Percentiles rank a stretch among this genome's conserved stretches.
These are phyloP conservation scores for Drosophila nebulosa DNA, from an alignment of 1,140 invertebrate genomes.

Conservation along the genomic window DNA sequence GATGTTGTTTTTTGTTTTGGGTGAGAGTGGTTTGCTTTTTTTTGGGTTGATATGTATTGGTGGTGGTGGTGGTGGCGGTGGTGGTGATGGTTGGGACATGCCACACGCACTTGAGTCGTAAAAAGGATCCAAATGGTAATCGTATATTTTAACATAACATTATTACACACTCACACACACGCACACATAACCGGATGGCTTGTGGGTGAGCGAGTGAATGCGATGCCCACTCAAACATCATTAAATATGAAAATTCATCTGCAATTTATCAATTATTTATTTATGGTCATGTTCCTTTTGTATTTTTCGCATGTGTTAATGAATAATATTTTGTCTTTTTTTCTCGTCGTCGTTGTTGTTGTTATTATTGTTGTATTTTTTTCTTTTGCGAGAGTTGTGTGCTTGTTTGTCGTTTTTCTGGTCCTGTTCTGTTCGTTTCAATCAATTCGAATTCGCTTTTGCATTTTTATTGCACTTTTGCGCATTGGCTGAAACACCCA, in stretches of 20 bases:
- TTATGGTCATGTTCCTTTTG: conserved; percentile 70
- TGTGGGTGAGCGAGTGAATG: background rate
- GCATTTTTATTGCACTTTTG: conserved; percentile 70
- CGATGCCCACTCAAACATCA: conserved; percentile 69
- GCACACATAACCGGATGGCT: background rate
- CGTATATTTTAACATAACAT: conserved; percentile 79
- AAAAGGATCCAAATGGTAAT: conserved; percentile 64
- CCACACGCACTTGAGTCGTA: conserved; percentile 54
- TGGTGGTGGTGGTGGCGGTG: background rate
- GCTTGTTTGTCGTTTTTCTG: conserved; percentile 7
- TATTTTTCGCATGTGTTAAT: conserved; percentile 78
- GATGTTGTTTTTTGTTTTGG: background rate
- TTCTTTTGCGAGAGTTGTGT: conserved; percentile 17
- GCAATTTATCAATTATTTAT: conserved; percentile 80
- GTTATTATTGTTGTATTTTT: background rate
- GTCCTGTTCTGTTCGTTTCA: conserved; percentile 33
- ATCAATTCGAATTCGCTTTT: conserved; percentile 67
- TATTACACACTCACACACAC: conserved; percentile 42
- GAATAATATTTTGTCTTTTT: conserved; percentile 72
- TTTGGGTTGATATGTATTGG: background rate
- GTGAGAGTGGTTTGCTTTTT: background rate
- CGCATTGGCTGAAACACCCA: conserved; percentile 7
- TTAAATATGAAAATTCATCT: conserved; percentile 80
- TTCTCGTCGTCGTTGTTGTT: background rate
- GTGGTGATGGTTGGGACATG: background rate